Conservation (phyloP, 2,113 vertebrate species). For the Tautogolabrus adspersus region DNA sequence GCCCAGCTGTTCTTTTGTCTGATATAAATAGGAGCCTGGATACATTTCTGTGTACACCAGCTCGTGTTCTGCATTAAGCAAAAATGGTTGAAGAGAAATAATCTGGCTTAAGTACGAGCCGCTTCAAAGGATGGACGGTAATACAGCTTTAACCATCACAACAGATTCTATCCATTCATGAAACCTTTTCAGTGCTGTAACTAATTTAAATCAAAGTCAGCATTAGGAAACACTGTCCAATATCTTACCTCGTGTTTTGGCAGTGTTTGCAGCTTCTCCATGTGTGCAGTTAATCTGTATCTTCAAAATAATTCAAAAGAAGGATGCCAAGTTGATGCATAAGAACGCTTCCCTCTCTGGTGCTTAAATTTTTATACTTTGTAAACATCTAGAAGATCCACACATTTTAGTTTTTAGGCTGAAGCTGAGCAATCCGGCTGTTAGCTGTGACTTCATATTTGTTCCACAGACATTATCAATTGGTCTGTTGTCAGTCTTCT, state of each 20-base stretch:
- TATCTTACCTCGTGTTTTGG: background rate
- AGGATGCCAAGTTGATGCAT: too few species aligned
- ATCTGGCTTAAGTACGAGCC: slow-evolving; percentile 2
- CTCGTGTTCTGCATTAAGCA: slow-evolving; percentile 27
- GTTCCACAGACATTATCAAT: background rate
- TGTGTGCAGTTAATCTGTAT: background rate
- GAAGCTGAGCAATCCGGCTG: background rate
- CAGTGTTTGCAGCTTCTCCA: background rate
- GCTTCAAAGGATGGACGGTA: background rate
- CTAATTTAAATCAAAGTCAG: background rate
- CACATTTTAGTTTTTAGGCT: too few species aligned
- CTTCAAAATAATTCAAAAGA: background rate
- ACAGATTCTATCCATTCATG: slow-evolving; percentile 4
- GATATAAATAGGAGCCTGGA: slow-evolving; percentile 24
- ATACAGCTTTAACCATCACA: background rate
- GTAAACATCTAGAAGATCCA: background rate
- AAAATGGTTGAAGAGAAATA: slow-evolving; percentile 19
- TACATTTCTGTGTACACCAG: slow-evolving; percentile 16
- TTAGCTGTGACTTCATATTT: background rate
- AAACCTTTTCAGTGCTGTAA: background rate
- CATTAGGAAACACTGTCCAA: background rate
- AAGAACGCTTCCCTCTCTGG: background rate
- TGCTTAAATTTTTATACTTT: background rate
- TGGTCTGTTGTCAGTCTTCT: background rate
- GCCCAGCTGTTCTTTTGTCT: slow-evolving; percentile 49